phyloP scores from a whole-genome alignment of 1,140 invertebrate species.

The Paraescarpia echinospica region DNA sequence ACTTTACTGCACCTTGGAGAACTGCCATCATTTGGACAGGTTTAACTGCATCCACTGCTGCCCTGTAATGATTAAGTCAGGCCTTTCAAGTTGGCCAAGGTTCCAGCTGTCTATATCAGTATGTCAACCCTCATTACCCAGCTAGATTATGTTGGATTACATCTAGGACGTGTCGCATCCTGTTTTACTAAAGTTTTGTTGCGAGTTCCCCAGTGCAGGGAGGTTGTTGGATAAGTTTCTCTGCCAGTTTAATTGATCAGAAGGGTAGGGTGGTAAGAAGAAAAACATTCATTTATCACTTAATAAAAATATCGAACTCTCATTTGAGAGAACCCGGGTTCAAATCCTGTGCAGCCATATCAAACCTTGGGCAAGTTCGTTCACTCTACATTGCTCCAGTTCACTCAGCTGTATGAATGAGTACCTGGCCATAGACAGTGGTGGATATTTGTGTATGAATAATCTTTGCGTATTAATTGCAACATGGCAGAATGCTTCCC shows the following conservation, averaged over 20 bases:
- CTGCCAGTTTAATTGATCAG: not conserved
- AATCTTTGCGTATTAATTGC: too few species aligned
- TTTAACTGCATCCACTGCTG: not conserved
- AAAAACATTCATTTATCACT: not conserved
- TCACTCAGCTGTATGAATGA: too few species aligned
- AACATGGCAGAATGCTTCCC: too few species aligned
- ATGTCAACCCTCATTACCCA: not conserved
- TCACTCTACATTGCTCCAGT: too few species aligned
- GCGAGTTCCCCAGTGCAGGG: not conserved
- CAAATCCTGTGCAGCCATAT: too few species aligned
- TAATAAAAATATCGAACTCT: not conserved
- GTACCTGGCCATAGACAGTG: too few species aligned
- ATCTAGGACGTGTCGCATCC: not conserved
- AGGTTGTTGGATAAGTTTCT: not conserved
- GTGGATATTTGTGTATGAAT: too few species aligned
- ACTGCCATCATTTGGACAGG: not conserved
- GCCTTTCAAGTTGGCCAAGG: not conserved
- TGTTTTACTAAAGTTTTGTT: not conserved
- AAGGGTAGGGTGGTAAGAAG: not conserved
- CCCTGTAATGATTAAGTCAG: not conserved
- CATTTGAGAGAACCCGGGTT: too few species aligned
- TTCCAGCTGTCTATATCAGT: not conserved
- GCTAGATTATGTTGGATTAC: not conserved
- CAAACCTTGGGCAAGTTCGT: too few species aligned
- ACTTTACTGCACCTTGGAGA: not conserved